A percentile compares a stretch with the other conserved stretches of the same genome.
Evolutionary conservation across 53 echinoderm and acorn worm species (phyloP).

Genomic region (Holothuria leucospilota): DNA sequence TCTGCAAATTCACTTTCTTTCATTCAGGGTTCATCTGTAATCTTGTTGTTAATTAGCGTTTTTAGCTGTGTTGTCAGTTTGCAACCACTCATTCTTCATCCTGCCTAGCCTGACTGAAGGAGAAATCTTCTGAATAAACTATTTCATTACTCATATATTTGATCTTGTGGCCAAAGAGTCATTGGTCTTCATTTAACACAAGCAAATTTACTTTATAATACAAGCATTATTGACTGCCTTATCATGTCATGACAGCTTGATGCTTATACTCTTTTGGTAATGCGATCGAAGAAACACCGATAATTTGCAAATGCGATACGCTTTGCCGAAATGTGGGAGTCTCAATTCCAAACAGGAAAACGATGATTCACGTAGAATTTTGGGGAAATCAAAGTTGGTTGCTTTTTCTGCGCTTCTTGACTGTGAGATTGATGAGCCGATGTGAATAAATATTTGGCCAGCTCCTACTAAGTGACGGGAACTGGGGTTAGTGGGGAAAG

Average conservation of each 20-base stretch:
- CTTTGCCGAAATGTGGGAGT: constrained; percentile 25
- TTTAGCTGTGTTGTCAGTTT: too few species aligned
- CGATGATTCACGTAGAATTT: constrained; percentile 33
- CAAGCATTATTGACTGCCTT: constrained; percentile 33
- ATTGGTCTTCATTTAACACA: constrained; percentile 37
- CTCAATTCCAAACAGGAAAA: constrained; percentile 37
- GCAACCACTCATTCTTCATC: neutral
- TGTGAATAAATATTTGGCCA: constrained; percentile 33
- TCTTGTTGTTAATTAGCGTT: too few species aligned
- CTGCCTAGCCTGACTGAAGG: neutral
- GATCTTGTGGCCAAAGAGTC: constrained; percentile 22
- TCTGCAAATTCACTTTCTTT: too few species aligned
- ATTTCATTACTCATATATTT: constrained; percentile 43
- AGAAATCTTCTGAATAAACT: constrained; percentile 7
- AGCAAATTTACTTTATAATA: constrained; percentile 36
- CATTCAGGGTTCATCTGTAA: too few species aligned
- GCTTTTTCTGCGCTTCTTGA: constrained; percentile 25
- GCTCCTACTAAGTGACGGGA: constrained; percentile 4
- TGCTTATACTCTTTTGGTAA: constrained; percentile 13
- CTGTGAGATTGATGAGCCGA: constrained; percentile 37
- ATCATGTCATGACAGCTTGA: constrained; percentile 18
- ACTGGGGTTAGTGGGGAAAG: constrained; percentile 2
- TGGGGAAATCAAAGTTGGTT: constrained; percentile 20
- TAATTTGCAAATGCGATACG: constrained; percentile 34
- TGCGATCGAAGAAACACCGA: constrained; percentile 8